Evolutionary conservation across 2,888 invertebrate species (phyloP).

Genomic region (Rhogogaster chlorosoma): DNA sequence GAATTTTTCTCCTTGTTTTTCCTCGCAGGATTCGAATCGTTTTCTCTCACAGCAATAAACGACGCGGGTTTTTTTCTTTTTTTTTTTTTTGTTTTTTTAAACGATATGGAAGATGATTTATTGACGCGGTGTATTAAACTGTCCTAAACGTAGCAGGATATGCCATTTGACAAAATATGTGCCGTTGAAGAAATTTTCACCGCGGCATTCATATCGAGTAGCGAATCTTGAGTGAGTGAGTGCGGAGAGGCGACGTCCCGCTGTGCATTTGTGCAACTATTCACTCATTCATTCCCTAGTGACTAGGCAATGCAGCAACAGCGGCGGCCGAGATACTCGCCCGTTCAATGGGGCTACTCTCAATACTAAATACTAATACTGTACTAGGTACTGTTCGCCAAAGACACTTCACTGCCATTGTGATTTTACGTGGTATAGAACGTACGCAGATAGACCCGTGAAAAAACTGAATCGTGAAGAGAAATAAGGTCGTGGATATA

Average conservation of each 20-base stretch:
- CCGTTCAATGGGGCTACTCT: slow-evolving; percentile 44
- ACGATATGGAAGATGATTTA: background rate
- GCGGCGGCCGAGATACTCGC: background rate
- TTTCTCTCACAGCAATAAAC: slow-evolving; percentile 32
- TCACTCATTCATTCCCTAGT: slow-evolving; percentile 43
- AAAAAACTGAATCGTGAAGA: background rate
- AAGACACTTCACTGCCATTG: slow-evolving; percentile 46
- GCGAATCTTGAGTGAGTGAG: slow-evolving; percentile 70
- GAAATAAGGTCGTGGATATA: too few species aligned
- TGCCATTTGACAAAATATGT: background rate
- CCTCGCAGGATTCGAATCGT: too few species aligned
- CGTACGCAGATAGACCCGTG: background rate
- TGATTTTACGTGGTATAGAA: background rate
- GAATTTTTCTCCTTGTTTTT: background rate
- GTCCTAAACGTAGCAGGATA: background rate
- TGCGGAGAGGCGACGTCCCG: slow-evolving; percentile 67
- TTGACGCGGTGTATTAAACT: background rate
- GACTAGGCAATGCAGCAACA: background rate
- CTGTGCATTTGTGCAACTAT: slow-evolving; percentile 73
- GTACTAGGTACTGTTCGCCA: background rate
- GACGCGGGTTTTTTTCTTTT: too few species aligned
- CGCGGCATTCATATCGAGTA: slow-evolving; percentile 70
- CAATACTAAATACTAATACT: background rate
- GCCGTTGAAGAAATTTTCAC: background rate
- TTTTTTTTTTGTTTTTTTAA: too few species aligned